Evolutionary conservation across 2,888 invertebrate genomes (phyloP), one percentile per base, ranked within the genome.

Genomic region (Rhabditoides inermis): DNA sequence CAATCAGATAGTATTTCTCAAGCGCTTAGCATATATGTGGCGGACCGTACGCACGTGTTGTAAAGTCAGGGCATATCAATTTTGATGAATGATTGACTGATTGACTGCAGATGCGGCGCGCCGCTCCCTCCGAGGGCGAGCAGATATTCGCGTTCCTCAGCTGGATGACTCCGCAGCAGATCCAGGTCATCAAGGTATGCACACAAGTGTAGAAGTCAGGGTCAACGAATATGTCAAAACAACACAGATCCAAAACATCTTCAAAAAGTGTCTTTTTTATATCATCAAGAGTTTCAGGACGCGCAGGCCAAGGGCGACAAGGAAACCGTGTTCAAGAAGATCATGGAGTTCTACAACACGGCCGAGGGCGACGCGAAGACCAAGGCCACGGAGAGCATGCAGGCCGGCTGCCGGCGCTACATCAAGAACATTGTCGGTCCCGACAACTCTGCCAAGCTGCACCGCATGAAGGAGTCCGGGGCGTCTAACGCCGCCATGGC

Each of bases 371-470:
- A 44, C 36, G 26, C n/a, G 20, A n/a, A n/a, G 32, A 55, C 49
- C 18, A 26, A 61, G 45, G 61, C 61, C 0, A 62, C 49, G 2
- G 55, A 50, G 27, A 26, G 30, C n/a, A 46, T 62, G 32, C 40
- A 62, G 44, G 55, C 45, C 12, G 64, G 58, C 5, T 68, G 67
- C 55, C 53, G 55, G n/a, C 51, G 60, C 35, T 52, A 56, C 26
- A 26, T 63, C 53, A 46, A 44, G 26, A 22, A 47, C 18, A 36
- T 60, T 18, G 28, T 64, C 20, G 64, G 64, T 20, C 46, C 47
- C 10, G 58, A 56, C 20, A 58, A 58, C 3, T 49, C 53, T 2
- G 50, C 49, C 15, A 61, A 65, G 18, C 26, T 68, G 23, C 58
- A 63, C 45, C 45, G 26, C 2, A n/a, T 65, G 51, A 59, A 51